Evolutionary conservation across 2,888 invertebrate genomes (phyloP).

Genomic region (Branchipolynoe longqiensis): DNA sequence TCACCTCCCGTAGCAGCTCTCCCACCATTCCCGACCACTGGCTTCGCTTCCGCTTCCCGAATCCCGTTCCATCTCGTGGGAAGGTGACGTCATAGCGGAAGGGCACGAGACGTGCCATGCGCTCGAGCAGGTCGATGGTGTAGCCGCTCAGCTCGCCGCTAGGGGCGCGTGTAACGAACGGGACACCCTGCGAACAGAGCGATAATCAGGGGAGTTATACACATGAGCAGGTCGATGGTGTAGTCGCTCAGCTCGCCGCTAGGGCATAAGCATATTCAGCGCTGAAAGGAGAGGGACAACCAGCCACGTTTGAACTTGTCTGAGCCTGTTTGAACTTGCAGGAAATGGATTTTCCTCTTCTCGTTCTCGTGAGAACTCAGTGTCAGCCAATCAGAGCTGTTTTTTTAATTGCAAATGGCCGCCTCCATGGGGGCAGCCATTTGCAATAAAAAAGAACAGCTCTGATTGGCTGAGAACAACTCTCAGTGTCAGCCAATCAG

Average conservation of each 20-base stretch:
- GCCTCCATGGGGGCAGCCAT: no score
- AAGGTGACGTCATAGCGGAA: conserved; percentile 58
- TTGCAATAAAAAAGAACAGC: no score
- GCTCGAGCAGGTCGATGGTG: conserved; percentile 59
- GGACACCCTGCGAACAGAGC: neutral
- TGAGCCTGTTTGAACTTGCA: no score
- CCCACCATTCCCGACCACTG: conserved; percentile 56
- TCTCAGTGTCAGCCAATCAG: no score
- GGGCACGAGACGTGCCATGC: conserved; percentile 57
- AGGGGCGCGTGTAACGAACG: neutral
- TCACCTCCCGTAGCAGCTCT: conserved; percentile 44
- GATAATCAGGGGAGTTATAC: neutral
- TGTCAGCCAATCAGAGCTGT: no score
- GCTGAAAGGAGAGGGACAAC: no score
- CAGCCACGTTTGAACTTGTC: no score
- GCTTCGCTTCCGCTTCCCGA: conserved; percentile 33
- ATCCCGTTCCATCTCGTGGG: conserved; percentile 6
- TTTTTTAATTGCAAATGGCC: no score
- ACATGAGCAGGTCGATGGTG: conserved; percentile 61
- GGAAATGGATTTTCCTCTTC: no score
- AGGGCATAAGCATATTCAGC: no score
- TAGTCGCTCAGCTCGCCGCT: conserved; percentile 50
- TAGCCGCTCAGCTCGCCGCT: conserved; percentile 52
- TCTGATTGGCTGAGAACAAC: no score
- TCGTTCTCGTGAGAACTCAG: no score